Conservation (phyloP, 2,113 vertebrate genomes). For the Cololabis saira region DNA sequence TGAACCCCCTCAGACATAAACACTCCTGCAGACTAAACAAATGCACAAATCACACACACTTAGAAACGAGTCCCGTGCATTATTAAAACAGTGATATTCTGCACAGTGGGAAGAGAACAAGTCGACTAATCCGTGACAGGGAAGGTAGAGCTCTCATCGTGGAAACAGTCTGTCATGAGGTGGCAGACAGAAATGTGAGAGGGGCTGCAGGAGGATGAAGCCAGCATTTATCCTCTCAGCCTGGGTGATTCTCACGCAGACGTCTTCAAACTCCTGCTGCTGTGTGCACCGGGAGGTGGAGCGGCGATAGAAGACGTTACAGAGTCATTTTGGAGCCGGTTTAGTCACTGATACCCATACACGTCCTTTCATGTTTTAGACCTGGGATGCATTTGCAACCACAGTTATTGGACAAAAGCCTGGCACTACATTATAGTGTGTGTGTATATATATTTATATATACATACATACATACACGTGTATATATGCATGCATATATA, state of each 20-base stretch:
- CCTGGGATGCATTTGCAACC: not conserved
- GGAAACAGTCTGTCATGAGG: constrained; percentile 29
- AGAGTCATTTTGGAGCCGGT: constrained; percentile 28
- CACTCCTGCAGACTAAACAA: not conserved
- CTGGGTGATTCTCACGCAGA: not conserved
- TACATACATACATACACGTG: too few relatives aligned
- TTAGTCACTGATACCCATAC: not conserved
- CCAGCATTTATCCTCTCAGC: not conserved
- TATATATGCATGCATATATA: too few relatives aligned
- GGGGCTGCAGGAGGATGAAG: constrained; percentile 19
- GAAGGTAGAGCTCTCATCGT: constrained; percentile 13
- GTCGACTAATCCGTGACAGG: constrained; percentile 26
- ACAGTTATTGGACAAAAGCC: constrained; percentile 7
- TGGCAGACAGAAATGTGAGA: constrained; percentile 35
- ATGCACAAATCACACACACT: constrained; percentile 19
- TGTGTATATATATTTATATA: too few relatives aligned
- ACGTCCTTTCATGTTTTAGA: constrained; percentile 9
- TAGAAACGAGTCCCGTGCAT: constrained; percentile 40
- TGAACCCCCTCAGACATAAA: constrained; percentile 4
- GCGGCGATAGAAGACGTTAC: constrained; percentile 43
- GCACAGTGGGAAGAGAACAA: constrained; percentile 26
- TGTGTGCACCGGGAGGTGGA: constrained; percentile 26
- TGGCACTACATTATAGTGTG: too few relatives aligned
- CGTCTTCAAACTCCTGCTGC: constrained; percentile 15
- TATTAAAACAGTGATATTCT: constrained; percentile 45